phyloP scores from a whole-genome alignment of 2,797 vertebrate genomes.

The Acanthopagrus latus region DNA sequence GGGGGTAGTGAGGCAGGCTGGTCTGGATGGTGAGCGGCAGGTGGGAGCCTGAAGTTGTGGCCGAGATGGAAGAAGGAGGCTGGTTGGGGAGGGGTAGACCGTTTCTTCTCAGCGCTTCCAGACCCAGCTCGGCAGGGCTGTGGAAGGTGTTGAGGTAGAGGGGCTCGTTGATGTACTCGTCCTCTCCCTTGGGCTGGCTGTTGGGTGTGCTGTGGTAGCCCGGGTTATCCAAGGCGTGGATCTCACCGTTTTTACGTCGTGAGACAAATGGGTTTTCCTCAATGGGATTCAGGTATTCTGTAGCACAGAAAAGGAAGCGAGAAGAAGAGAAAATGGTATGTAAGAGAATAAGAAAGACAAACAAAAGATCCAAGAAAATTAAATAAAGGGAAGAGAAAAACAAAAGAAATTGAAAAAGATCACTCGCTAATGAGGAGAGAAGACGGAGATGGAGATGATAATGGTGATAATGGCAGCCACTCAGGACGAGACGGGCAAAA shows the following conservation, averaged over 20 bases:
- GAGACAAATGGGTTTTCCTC: slow-evolving; percentile 98
- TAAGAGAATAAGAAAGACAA: slow-evolving; percentile 16
- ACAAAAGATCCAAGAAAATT: slow-evolving; percentile 28
- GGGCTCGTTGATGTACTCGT: slow-evolving; percentile 94
- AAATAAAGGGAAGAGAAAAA: slow-evolving; percentile 43
- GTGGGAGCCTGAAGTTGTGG: slow-evolving; percentile 70
- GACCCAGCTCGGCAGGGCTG: slow-evolving; percentile 83
- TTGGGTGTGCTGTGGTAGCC: slow-evolving; percentile 92
- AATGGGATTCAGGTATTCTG: slow-evolving; percentile 95
- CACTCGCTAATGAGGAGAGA: slow-evolving; percentile 64
- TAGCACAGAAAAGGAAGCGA: slow-evolving; percentile 31
- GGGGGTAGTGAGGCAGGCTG: slow-evolving; percentile 78
- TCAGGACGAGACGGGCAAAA: slow-evolving; percentile 66
- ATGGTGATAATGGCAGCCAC: slow-evolving; percentile 70
- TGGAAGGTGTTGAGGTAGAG: slow-evolving; percentile 96
- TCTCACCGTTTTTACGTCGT: slow-evolving; percentile 92
- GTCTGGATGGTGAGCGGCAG: slow-evolving; percentile 78
- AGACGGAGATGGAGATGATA: slow-evolving; percentile 68
- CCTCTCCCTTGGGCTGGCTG: slow-evolving; percentile 90
- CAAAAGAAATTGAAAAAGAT: slow-evolving; percentile 49
- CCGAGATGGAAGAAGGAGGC: slow-evolving; percentile 67
- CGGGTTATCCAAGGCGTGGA: slow-evolving; percentile 94
- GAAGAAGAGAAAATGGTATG: slow-evolving; percentile 30
- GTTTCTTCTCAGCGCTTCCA: slow-evolving; percentile 91
- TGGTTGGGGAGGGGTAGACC: slow-evolving; percentile 85